phyloP scores from a whole-genome alignment of 2,888 invertebrate species.

The Melieria crassipennis region DNA sequence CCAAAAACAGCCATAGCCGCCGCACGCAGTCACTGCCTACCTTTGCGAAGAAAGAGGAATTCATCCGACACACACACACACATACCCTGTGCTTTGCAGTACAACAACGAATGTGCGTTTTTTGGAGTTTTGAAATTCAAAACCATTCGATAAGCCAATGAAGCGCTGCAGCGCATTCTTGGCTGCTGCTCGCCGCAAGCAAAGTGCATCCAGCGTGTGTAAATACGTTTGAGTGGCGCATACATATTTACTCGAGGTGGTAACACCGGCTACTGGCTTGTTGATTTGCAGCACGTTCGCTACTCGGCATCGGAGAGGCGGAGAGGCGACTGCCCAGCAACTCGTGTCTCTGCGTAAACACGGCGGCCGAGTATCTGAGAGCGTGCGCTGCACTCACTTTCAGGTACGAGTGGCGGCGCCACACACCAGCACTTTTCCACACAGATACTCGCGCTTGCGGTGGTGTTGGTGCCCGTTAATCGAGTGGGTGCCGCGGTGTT shows the following conservation, averaged over 20 bases:
- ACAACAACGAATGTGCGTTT: neutral
- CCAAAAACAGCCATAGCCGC: no score
- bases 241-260: neutral
- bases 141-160: neutral
- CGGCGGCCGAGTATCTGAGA: neutral
- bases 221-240: neutral
- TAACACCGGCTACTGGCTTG: conserved; percentile 16
- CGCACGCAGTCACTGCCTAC: no score
- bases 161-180: no score
- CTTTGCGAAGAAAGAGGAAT: no score
- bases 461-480: neutral
- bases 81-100: no score
- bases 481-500: neutral
- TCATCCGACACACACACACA: no score
- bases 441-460: neutral
- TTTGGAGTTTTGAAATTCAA: neutral
- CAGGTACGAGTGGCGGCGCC: neutral
- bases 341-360: neutral
- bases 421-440: neutral
- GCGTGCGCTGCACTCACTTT: neutral
- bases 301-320: no score
- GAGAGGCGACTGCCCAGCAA: neutral
- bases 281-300: conserved; percentile 19
- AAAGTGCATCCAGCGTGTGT: neutral
- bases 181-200: no score